Conservation (phyloP, 1,140 invertebrate genomes). For the Caerostris extrusa region DNA sequence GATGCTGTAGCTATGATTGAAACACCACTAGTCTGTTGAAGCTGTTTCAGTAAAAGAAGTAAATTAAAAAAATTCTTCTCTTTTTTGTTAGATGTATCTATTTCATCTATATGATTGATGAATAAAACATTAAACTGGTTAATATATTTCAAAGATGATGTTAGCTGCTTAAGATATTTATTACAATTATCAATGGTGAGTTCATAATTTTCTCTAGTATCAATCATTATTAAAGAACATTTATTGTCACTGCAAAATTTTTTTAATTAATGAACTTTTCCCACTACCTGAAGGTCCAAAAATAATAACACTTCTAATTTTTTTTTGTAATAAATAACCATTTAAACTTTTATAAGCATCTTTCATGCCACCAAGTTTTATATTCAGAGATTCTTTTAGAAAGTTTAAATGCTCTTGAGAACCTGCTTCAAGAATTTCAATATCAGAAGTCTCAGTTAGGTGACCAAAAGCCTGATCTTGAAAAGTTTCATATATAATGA, state of each 20-base stretch:
- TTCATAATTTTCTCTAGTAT: conserved; percentile 6
- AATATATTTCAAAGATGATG: not conserved
- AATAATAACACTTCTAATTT: conserved; percentile 30
- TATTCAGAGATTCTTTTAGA: not conserved
- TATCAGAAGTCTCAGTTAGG: not conserved
- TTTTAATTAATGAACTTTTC: conserved; percentile 53
- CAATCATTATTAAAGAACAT: conserved; percentile 30
- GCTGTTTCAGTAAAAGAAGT: not conserved
- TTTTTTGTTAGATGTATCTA: conserved; percentile 18
- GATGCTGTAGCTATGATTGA: conserved; percentile 19
- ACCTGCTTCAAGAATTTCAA: conserved; percentile 28
- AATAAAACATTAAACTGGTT: not conserved
- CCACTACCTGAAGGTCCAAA: conserved; percentile 54
- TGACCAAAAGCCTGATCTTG: not conserved
- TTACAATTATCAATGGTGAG: conserved; percentile 8
- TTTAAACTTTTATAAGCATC: not conserved
- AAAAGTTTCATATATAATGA: conserved; percentile 38
- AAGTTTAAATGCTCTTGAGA: not conserved
- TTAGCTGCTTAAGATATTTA: not conserved
- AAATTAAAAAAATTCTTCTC: not conserved
- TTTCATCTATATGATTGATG: conserved; percentile 55
- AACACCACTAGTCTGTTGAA: conserved; percentile 19
- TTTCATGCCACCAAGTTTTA: conserved; percentile 1
- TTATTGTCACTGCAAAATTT: conserved; percentile 27
- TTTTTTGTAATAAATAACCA: not conserved